Percentiles rank a stretch among this genome's conserved stretches.
Conservation (phyloP, 2,797 vertebrate genomes). For the Sebastes taczanowskii region DNA sequence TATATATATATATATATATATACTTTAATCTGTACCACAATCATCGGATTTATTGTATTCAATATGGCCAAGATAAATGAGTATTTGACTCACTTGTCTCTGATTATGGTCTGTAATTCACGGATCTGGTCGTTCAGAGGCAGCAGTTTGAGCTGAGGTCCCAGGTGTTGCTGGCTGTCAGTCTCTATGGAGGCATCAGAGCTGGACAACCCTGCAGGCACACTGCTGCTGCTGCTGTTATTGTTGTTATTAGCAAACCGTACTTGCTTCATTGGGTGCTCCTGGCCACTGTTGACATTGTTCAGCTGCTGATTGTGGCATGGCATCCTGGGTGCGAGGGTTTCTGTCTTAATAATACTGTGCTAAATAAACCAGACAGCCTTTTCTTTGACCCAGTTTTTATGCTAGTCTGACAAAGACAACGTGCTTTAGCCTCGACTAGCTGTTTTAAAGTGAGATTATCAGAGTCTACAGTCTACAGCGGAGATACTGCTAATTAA, state of each 20-base stretch:
- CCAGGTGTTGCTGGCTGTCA: constrained; percentile 69
- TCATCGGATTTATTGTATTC: neutral
- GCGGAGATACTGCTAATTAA: rapidly evolving
- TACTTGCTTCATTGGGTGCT: constrained; percentile 77
- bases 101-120: constrained; percentile 94
- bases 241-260: constrained; percentile 71
- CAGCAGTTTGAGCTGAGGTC: constrained; percentile 89
- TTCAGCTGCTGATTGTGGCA: constrained; percentile 85
- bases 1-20: too few relatives aligned
- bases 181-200: constrained; percentile 36
- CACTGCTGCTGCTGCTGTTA: constrained; percentile 46
- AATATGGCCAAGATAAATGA: neutral
- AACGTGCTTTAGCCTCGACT: constrained; percentile 60
- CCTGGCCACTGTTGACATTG: constrained; percentile 71
- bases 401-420: constrained; percentile 32
- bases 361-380: constrained; percentile 8
- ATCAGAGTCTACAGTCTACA: neutral
- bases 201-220: constrained; percentile 45
- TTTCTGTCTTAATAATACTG: neutral
- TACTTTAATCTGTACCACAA: neutral
- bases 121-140: constrained; percentile 94
- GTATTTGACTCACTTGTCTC: constrained; percentile 88
- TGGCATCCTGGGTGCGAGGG: constrained; percentile 79
- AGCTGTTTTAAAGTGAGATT: neutral
- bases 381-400: constrained; percentile 6